Base-by-base conservation (phyloP, 1,140 invertebrate species). In the Trypoxylus dichotomus region DNA sequence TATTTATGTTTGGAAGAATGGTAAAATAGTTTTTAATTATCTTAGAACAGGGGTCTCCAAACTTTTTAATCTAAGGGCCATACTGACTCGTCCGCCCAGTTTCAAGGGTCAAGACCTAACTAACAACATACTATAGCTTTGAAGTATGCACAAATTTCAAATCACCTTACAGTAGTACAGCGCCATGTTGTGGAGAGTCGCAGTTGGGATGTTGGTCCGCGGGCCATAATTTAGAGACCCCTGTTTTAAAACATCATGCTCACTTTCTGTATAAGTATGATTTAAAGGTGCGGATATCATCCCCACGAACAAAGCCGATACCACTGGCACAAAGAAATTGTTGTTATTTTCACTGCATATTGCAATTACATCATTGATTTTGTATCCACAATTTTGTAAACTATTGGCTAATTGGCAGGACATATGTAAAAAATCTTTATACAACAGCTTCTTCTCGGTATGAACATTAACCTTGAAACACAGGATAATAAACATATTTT, bases 271-370 rank as follows among this genome's bases (percentile, higher is more conserved):
- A 76, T 92, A 92, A n/a, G 84, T 82, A 3, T 88, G 85, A 84
- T 91, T 92, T 0, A 91, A 71, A 0, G 91, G 88, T 7, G 90
- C 88, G n/a, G 88, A 76, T 13, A 88, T 86, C 15, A 88, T 88
- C 1, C 90, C 89, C 1, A 88, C 82, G 63, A 87, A 90, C 25
- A 90, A 83, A 1, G 86, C 82, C 0, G 87, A 88, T 58, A 90
- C 85, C 15, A 87, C 82, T 1, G 88, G 83, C 15, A 89, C 60
- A 5, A 89, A 84, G 79, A 87, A 92, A 77, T 90, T 85, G 0
- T 89, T 76, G 76, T 86, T 86, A 81, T 92, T 92, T 80, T 92
- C 90, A 77, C 88, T 88, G 71, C 86, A 88, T 74, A 92, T 83
- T 0, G 84, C 86, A 10, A 92, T 83, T 71, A 88, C 87, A 79